Conservation (phyloP, 2,797 vertebrate genomes). For the Distichodus sexfasciatus region DNA sequence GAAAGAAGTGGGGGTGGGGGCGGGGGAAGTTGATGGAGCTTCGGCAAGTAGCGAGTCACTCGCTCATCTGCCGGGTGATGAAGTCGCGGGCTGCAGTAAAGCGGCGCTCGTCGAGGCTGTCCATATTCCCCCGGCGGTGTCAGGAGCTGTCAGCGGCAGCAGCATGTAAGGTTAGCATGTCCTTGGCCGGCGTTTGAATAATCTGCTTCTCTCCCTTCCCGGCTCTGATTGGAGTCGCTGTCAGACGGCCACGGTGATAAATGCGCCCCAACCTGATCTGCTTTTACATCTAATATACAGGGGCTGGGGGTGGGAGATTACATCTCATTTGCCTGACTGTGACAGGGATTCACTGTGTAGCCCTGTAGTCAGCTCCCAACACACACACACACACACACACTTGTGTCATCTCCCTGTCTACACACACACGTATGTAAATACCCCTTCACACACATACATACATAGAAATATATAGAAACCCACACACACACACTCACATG, state of each 20-base stretch:
- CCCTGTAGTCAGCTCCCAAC: too few relatives aligned
- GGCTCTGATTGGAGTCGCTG: slow-evolving; percentile 66
- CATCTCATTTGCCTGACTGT: slow-evolving; percentile 50
- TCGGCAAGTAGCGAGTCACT: not conserved
- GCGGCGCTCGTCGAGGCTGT: slow-evolving; percentile 5
- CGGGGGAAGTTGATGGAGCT: slow-evolving; percentile 10
- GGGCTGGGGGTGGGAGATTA: slow-evolving; percentile 37
- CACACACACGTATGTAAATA: slow-evolving; percentile 15
- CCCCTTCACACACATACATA: not conserved
- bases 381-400: slow-evolving; percentile 4
- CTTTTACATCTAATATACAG: slow-evolving; percentile 56
- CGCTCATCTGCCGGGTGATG: slow-evolving; percentile 3
- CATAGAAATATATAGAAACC: not conserved
- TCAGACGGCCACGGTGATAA: slow-evolving; percentile 61
- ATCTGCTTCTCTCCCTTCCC: slow-evolving; percentile 60
- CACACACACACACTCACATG: slow-evolving; percentile 31
- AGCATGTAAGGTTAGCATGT: slow-evolving; percentile 67
- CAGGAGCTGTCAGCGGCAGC: slow-evolving; percentile 65
- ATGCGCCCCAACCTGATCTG: slow-evolving; percentile 56
- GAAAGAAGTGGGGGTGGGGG: too few relatives aligned
- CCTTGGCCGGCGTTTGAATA: slow-evolving; percentile 73
- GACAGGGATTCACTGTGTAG: slow-evolving; percentile 31
- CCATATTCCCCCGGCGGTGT: slow-evolving; percentile 54
- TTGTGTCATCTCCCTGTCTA: not conserved
- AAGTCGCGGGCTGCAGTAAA: slow-evolving; percentile 19